phyloP scores from a whole-genome alignment of 1,140 invertebrate species.

The Drosophila leontia region DNA sequence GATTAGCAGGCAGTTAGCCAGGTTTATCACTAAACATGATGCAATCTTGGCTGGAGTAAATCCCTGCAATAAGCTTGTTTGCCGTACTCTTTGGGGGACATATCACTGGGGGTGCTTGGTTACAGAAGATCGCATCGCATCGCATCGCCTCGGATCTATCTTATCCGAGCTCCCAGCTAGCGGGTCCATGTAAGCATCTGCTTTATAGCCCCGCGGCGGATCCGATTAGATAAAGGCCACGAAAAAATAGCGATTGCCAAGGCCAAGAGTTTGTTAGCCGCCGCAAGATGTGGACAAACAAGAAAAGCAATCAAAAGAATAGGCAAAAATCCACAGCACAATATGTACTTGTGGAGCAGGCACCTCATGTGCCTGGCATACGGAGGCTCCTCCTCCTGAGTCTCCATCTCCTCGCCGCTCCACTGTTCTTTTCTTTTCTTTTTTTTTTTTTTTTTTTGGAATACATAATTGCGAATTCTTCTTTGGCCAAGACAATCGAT shows the following conservation, averaged over 20 bases:
- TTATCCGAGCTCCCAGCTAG: background rate
- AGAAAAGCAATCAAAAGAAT: conserved; percentile 31
- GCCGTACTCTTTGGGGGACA: background rate
- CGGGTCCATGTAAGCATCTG: conserved; percentile 31
- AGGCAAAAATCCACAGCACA: conserved; percentile 21
- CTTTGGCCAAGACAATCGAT: conserved; percentile 44
- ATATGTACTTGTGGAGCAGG: conserved; percentile 6
- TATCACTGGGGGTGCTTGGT: background rate
- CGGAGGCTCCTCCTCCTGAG: conserved; percentile 6
- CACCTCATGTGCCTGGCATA: conserved; percentile 43
- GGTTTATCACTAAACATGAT: conserved; percentile 13
- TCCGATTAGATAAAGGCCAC: conserved; percentile 67
- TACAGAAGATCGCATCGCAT: conserved; percentile 1
- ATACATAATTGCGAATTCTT: conserved; percentile 62
- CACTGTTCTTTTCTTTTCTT: background rate
- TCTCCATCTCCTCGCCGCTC: background rate
- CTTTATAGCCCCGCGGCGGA: conserved; percentile 25
- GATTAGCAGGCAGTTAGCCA: conserved; percentile 25
- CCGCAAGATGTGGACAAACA: conserved; percentile 62
- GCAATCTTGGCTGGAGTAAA: conserved; percentile 29
- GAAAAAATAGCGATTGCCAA: conserved; percentile 35
- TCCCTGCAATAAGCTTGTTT: conserved; percentile 7
- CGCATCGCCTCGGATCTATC: background rate
- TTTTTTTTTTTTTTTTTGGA: conserved; percentile 6
- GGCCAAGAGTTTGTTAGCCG: conserved; percentile 68